Evolutionary conservation across 2,888 invertebrate genomes (phyloP).

Genomic region (Pristionchus maxplancki): DNA sequence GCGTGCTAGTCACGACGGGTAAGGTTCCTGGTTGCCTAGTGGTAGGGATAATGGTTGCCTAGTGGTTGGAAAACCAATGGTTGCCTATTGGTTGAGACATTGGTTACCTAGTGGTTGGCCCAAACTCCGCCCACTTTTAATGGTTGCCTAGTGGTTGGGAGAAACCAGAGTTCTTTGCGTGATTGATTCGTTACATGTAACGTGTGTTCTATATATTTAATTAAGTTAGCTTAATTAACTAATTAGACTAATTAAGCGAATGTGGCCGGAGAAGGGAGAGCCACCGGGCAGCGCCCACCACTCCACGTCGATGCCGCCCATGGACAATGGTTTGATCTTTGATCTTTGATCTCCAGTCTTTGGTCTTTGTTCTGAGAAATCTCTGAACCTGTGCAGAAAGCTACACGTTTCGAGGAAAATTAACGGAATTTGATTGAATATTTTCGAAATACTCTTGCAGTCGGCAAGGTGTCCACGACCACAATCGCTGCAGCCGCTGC

Average conservation of each 20-base stretch:
- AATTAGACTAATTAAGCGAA: not conserved
- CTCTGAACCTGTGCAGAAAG: not conserved
- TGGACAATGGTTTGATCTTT: not conserved
- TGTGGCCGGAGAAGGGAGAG: slow-evolving; percentile 36
- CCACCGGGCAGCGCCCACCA: not conserved
- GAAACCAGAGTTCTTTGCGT: not conserved
- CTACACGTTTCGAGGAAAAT: no score
- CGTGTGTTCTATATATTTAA: not conserved
- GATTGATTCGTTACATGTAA: not conserved
- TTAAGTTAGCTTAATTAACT: not conserved
- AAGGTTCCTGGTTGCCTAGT: no score
- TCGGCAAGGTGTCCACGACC: not conserved
- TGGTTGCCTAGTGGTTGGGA: no score
- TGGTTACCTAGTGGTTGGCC: no score
- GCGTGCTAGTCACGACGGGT: no score
- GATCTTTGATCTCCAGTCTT: no score
- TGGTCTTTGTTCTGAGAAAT: not conserved
- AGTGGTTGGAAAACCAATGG: no score
- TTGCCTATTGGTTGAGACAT: no score
- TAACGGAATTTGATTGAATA: no score
- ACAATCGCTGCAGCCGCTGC: slow-evolving; percentile 23
- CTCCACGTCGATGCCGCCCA: not conserved
- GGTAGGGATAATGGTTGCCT: no score
- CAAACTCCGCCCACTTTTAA: no score
- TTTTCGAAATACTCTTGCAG: not conserved